Evolutionary conservation across 2,113 vertebrate species (phyloP).

Genomic region (Peromyscus leucopus): DNA sequence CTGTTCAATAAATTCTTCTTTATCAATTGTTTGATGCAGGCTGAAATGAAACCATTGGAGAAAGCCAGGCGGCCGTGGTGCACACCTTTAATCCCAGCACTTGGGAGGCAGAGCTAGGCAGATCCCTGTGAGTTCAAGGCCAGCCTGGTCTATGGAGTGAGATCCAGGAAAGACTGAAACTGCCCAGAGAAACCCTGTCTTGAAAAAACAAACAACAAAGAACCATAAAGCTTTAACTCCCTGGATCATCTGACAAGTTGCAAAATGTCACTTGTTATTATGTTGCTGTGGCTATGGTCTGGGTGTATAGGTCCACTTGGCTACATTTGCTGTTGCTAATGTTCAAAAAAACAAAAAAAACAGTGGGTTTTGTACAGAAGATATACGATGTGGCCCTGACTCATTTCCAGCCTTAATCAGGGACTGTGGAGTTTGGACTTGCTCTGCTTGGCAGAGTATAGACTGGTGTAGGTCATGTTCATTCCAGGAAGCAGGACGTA

Average conservation of each 20-base stretch:
- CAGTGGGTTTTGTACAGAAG: constrained; percentile 21
- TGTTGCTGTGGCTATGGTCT: neutral
- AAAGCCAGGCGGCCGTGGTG: no score
- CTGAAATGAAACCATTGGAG: neutral
- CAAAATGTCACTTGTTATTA: neutral
- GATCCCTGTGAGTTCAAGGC: no score
- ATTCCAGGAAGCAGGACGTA: neutral
- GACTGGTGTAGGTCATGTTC: neutral
- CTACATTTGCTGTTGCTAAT: neutral
- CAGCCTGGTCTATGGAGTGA: no score
- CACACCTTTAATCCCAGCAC: no score
- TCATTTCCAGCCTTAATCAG: neutral
- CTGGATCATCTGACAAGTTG: neutral
- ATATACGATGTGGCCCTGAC: neutral
- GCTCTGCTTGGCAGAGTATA: neutral
- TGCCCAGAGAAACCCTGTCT: no score
- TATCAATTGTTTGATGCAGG: neutral
- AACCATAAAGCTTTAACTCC: neutral
- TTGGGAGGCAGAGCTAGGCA: no score
- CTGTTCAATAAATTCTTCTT: neutral
- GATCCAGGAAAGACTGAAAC: no score
- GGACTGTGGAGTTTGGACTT: neutral
- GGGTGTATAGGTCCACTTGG: neutral
- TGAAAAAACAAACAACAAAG: no score
- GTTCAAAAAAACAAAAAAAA: neutral